phyloP scores from a whole-genome alignment of 2,797 vertebrate genomes.

The Euphonia xanthogaster region DNA sequence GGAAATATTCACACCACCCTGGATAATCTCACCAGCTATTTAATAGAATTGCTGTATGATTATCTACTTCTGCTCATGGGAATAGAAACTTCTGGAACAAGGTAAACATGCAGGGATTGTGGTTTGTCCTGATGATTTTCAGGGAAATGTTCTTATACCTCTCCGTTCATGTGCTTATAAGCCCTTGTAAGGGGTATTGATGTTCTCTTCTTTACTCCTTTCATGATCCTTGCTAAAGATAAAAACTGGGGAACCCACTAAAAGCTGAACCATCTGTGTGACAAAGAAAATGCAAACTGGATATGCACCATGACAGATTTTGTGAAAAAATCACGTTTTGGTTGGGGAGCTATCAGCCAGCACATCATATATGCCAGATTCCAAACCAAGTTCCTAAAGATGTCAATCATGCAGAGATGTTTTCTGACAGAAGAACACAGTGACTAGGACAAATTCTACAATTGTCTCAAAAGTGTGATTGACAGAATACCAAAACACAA shows the following conservation, averaged over 20 bases:
- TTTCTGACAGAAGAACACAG: constrained; percentile 60
- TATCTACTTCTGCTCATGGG: background rate
- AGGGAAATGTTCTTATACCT: background rate
- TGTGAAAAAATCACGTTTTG: background rate
- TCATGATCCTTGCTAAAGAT: background rate
- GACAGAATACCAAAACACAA: constrained; percentile 69
- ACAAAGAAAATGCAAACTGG: background rate
- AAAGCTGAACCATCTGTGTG: background rate
- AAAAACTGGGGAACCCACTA: background rate
- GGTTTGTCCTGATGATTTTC: background rate
- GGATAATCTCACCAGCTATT: background rate
- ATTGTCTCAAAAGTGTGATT: constrained; percentile 60
- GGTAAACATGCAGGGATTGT: background rate
- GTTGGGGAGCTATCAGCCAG: constrained; percentile 14
- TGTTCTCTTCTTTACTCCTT: background rate
- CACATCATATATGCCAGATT: constrained; percentile 42
- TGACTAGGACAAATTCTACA: constrained; percentile 53
- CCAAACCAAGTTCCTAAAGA: constrained; percentile 60
- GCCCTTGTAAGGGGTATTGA: background rate
- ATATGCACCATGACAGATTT: background rate
- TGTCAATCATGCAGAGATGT: constrained; percentile 42
- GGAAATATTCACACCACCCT: background rate
- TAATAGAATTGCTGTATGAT: background rate
- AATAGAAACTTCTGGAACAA: background rate
- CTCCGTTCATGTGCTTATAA: background rate